These are phyloP conservation scores for Aulostomus chinensis DNA, from an alignment of 2,797 vertebrate species.

Conservation along the genomic window DNA sequence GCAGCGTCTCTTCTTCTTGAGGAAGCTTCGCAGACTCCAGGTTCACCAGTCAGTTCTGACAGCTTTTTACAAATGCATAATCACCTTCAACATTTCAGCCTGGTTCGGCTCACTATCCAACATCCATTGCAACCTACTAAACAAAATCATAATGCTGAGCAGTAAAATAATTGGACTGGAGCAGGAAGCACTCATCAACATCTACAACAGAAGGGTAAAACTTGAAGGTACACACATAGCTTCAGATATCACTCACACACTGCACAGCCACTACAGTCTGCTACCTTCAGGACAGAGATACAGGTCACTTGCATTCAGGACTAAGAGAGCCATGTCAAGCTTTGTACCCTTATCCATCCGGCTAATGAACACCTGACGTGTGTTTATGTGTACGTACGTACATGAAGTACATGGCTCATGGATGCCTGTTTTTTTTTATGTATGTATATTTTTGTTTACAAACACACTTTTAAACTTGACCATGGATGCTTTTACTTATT, in stretches of 20 bases:
- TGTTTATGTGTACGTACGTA: too few species aligned
- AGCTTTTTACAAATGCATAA: background rate
- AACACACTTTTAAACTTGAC: too few species aligned
- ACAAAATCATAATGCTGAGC: constrained; percentile 1
- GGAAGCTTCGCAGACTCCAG: background rate
- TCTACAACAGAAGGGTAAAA: background rate
- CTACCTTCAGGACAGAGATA: background rate
- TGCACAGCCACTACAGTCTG: background rate
- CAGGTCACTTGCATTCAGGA: constrained; percentile 1
- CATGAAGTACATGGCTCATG: too few species aligned
- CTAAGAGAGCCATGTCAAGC: background rate
- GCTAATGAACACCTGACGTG: background rate
- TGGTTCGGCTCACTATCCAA: background rate
- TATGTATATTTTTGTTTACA: too few species aligned
- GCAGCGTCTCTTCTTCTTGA: background rate
- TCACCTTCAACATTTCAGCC: background rate
- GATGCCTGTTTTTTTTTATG: too few species aligned
- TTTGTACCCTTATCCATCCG: background rate
- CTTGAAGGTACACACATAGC: background rate
- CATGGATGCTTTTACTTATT: too few species aligned
- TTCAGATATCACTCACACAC: background rate
- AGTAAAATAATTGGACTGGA: background rate
- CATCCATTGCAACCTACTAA: background rate
- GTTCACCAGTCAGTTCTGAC: background rate
- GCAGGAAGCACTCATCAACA: background rate